Evolutionary conservation across 2,113 vertebrate genomes (phyloP), one percentile per base, ranked within the genome.

Genomic region (Odocoileus hemionus): DNA sequence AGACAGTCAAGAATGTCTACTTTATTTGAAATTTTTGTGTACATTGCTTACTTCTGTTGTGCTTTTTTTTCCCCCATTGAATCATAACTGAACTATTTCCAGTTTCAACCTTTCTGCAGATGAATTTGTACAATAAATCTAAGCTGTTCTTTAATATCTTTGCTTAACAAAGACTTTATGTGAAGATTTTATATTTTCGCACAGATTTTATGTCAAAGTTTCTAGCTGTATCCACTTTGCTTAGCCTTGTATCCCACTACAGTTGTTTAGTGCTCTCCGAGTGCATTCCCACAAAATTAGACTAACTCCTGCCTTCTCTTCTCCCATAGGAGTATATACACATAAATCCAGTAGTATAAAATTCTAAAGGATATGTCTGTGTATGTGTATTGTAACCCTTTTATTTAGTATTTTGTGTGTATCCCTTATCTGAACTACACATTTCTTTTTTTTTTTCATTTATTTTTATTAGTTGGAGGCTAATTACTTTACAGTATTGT

Each of bases 141-240:
- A 57, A 94, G 50, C 33, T 95, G 7, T 21, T 67, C 3, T 90
- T 97, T 78, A 17, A 39, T 96, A 70, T 55, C 26, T 57, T 92
- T 97, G 25, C 74, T 13, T 94, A 54, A n/a, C 58, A 91, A 70
- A 94, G 74, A 80, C 90, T 93, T 97, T 92, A 52, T 95, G n/a
- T 88, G 61, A 33, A 2, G 33, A 8, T 43, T 83, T 96, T 70
- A 23, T 39, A 70, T 70, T 70, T 16, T 94, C 58, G 21, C 82
- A 93, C 45, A 39, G 74, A 84, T 92, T 92, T 97, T 92, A 50
- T 95, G 39, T 91, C 74, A 30, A 0, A 47, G 10, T 74, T 83
- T 96, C 47, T 76, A 30, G 84, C 93, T 88, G 70, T 88, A 83
- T 58, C 17, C 23, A 28, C 7, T 94, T 85, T 91, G 8, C 21